Evolutionary conservation across 2,888 invertebrate genomes (phyloP).

Genomic region (Melangyna quadrimaculata): DNA sequence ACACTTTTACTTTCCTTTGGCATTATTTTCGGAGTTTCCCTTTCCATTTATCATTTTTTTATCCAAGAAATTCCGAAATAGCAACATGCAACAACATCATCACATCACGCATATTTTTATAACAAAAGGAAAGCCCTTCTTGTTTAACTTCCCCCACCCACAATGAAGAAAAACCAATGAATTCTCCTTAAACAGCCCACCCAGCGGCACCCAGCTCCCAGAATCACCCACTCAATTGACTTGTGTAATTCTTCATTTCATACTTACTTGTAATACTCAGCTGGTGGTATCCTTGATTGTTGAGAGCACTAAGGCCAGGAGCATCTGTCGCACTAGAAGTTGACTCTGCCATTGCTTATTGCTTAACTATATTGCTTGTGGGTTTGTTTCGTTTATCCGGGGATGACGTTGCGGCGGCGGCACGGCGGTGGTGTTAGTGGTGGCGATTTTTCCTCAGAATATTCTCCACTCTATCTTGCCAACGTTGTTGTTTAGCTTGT

Average conservation of each 20-base stretch:
- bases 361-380: constrained; percentile 26
- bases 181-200: not conserved
- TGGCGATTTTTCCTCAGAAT: not conserved
- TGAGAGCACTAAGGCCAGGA: constrained; percentile 69
- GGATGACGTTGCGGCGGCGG: not conserved
- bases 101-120: constrained; percentile 12
- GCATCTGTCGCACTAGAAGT: constrained; percentile 56
- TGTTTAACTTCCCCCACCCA: not conserved
- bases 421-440: not conserved
- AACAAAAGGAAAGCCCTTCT: not conserved
- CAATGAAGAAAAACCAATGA: not conserved
- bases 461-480: constrained; percentile 7
- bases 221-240: not conserved
- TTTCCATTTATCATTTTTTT: not conserved
- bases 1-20: constrained; percentile 52
- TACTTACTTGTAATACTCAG: constrained; percentile 86
- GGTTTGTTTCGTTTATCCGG: not conserved
- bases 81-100: not conserved
- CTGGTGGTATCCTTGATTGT: constrained; percentile 84
- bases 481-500: constrained; percentile 4
- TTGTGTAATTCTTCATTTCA: not conserved
- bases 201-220: not conserved
- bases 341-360: constrained; percentile 73
- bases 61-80: not conserved
- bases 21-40: not conserved